Evolutionary conservation across 2,888 invertebrate species (phyloP), one percentile per base, ranked within the genome.

Genomic region (Dasysyrphus tricinctus): DNA sequence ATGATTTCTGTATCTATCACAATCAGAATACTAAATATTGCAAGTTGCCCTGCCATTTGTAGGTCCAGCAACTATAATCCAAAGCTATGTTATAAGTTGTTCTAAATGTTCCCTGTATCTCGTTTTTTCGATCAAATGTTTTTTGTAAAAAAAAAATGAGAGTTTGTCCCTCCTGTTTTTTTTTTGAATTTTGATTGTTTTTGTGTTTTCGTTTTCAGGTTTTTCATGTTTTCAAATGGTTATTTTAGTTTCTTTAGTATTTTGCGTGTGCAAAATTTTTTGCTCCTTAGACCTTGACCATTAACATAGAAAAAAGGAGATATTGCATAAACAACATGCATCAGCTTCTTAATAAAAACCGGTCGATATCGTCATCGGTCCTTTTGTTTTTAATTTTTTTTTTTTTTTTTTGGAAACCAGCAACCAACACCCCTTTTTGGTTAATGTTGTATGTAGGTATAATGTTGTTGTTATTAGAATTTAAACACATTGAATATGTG

Each of bases 201-300:
- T 63, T 72, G 1, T 14, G 16, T 72, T 34, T 44, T 80, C 49
- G 14, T 24, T 42, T 61, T 77, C 85, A 57, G 75, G 85, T 85
- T 85, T 80, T 80, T 74, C 81, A 44, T 85, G 80, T 85, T 85
- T 79, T 77, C 73, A 81, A 85, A 85, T 77, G 69, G 42, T 49
- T 47, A 11, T 77, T 32, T 67, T 77, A 47, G 57, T 44, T 70
- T 73, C 34, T 85, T 76, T 59, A 44, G 63, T 56, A 61, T 72
- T n/a, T 78, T 75, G 59, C 57, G 76, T 75, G 78, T 56, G 54
- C 77, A 78, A 24, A 24, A 86, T 86, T 86, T 86, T 88, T 90
- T 91, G 91, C 90, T 91, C 91, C 91, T 92, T 92, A 91, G 92
- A 91, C 91, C 92, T 91, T 91, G 91, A 91, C 91, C 91, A 92